Conservation (phyloP, 2,888 invertebrate species). For the Pogonocherus hispidulus region DNA sequence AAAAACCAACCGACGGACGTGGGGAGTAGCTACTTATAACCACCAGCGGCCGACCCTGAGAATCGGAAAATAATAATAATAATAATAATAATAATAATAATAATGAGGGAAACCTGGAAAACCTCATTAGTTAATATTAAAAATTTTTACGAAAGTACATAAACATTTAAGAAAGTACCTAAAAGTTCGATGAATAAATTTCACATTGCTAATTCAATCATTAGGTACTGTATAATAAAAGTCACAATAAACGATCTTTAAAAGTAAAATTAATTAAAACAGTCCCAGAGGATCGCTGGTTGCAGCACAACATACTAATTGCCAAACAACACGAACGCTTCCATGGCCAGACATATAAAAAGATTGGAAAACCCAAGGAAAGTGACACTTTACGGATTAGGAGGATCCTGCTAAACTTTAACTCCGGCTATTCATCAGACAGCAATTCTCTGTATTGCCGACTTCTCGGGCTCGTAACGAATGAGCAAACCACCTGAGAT, state of each 20-base stretch:
- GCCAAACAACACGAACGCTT: slow-evolving; percentile 1
- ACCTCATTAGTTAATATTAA: no score
- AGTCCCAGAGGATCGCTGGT: not conserved
- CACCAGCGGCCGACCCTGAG: no score
- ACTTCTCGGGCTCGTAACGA: slow-evolving; percentile 2
- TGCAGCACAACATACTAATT: slow-evolving; percentile 7
- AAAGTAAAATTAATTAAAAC: slow-evolving; percentile 13
- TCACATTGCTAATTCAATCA: no score
- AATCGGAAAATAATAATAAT: no score
- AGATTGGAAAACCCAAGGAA: slow-evolving; percentile 12
- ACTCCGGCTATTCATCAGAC: slow-evolving; percentile 11
- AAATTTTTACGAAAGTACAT: no score
- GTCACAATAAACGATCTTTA: not conserved
- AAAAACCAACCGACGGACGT: no score
- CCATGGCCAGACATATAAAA: slow-evolving; percentile 3
- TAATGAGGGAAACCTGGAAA: no score
- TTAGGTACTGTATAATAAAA: no score
- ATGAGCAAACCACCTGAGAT: slow-evolving; percentile 1
- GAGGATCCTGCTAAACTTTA: slow-evolving; percentile 4
- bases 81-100: no score
- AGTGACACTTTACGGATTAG: slow-evolving; percentile 15
- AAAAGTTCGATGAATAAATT: no score
- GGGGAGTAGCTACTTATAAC: no score
- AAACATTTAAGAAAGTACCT: no score
- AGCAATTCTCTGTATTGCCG: not conserved